Base-by-base conservation (phyloP, 2,888 invertebrate genomes). In the Eudasyphora cyanicolor region DNA sequence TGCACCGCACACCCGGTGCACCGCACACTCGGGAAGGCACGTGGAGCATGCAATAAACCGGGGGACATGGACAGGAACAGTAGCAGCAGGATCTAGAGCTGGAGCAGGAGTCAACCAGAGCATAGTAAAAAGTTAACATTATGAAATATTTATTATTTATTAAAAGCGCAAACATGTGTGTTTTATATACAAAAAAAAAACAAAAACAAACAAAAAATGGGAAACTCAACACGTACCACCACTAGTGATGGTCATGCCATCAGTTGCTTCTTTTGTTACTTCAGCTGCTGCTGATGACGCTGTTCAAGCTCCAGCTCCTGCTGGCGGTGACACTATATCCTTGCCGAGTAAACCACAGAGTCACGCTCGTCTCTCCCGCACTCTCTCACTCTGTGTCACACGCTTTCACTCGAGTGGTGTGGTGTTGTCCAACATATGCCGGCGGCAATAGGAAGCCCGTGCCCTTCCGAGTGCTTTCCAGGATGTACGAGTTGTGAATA, bases 111-210 rank as follows among this genome's bases (percentile, higher is more conserved):
- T n/a, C n/a, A n/a, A n/a, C n/a, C n/a, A n/a, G n/a, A n/a, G n/a
- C n/a, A n/a, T n/a, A n/a, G 12, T n/a, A 29, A 76, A 76, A 76
- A 81, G 54, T 79, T 71, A 67, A 76, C 57, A 38, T 82, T 75
- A 79, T 79, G 76, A 82, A 76, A 79, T 82, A 82, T 82, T 79
- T 82, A 82, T 82, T 69, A 79, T 76, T 73, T 79, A 76, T 79
- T 76, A 60, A 82, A 79, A 82, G 76, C 64, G 73, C 69, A 67
- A 76, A 76, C 79, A 76, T 76, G 79, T 67, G 70, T 67, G 24
- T 29, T 78, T 78, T 75, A 75, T 74, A 32, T 69, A 67, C 42
- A 57, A n/a, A n/a, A n/a, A n/a, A n/a, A n/a, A n/a, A n/a, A n/a
- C n/a, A n/a, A n/a, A n/a, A n/a, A n/a, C n/a, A n/a, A n/a, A n/a